Evolutionary conservation across 2,113 vertebrate species (phyloP).

Genomic region (Greenwoodochromis staneri): DNA sequence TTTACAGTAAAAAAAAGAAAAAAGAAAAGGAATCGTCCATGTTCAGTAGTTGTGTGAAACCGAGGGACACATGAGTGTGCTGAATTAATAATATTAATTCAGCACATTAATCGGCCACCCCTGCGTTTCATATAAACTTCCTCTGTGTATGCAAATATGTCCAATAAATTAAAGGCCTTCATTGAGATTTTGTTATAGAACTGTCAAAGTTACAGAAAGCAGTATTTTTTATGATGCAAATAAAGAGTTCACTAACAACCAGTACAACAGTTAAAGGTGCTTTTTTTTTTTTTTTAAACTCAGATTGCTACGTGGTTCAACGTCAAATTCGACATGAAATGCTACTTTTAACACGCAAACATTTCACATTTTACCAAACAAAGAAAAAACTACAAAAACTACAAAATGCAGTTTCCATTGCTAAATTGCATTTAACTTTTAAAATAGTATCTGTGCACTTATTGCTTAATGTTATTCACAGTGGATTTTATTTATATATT

Average conservation of each 20-base stretch:
- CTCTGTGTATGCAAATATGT: background rate
- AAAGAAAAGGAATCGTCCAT: background rate
- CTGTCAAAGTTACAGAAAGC: background rate
- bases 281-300: background rate
- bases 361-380: background rate
- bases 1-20: background rate
- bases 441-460: background rate
- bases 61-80: background rate
- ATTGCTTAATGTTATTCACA: background rate
- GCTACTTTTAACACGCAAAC: background rate
- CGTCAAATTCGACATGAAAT: background rate
- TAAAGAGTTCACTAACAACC: background rate
- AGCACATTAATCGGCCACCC: background rate
- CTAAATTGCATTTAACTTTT: background rate
- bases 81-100: background rate
- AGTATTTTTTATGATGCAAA: background rate
- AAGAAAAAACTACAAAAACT: background rate
- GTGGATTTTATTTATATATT: background rate
- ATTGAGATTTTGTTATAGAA: background rate
- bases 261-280: background rate
- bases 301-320: background rate
- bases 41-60: background rate
- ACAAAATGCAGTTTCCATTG: background rate
- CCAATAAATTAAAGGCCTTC: background rate
- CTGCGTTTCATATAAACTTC: background rate